Base-by-base conservation (phyloP, 2,113 vertebrate genomes). In the Gambusia affinis region DNA sequence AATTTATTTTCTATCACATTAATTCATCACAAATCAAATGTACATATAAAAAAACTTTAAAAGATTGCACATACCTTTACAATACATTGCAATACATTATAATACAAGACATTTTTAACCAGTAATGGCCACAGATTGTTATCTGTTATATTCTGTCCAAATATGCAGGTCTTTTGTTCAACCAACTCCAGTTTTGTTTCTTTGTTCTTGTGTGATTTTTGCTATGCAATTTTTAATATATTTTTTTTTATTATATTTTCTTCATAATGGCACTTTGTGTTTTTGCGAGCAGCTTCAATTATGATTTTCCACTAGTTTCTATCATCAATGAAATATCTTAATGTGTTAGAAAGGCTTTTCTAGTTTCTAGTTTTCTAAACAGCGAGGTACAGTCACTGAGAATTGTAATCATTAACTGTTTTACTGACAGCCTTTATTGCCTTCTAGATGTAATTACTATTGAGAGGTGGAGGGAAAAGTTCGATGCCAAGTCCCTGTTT, bases 401-500 rank as follows among this genome's bases (percentile, higher is more conserved):
- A n/a, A 3, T 8, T 54, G 14, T 28, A 60, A 64, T 73, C 12
- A 70, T 39, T 3, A 60, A 6, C 3, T 27, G 27, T 39, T 66
- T 60, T 79, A 54, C 8, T 67, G 61, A 8, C 27, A 63, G 17
- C 10, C 15, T 30, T 44, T 67, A 6, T 60, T 30, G 10, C 44
- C 12, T 33, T 63, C 44, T 74, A 54, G 15, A 1, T 81, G 19
- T 19, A 60, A 44, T 72, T 65, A 29, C 54, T 61, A 33, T 54
- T 72, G 24, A 68, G 12, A 67, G 51, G 61, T 42, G 28, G 8
- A 24, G 64, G 17, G 29, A n/a, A 80, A 83, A 47, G 83, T 75
- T 73, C 67, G 86, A 24, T 73, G 33, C 64, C 39, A 73, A 12
- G 47, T 19, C 69, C 64, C 76, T 54, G 60, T 63, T 37, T 44